Evolutionary conservation across 1,140 invertebrate genomes (phyloP), one percentile per base, ranked within the genome.

Genomic region (Lamellibrachia luymesi): DNA sequence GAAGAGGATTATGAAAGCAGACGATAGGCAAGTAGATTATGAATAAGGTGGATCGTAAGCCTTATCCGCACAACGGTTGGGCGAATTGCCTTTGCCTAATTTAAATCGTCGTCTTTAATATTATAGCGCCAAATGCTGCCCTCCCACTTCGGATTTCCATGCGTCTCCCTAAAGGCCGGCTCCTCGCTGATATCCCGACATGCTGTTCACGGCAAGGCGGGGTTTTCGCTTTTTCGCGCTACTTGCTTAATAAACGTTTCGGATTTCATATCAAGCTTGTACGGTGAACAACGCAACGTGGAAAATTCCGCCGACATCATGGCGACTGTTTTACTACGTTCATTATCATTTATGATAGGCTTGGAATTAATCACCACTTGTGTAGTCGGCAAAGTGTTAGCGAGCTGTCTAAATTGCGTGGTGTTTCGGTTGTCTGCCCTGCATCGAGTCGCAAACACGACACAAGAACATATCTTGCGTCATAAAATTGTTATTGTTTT

Each of bases 321-420:
- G 64, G 64, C 64, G 64, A 17, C 64, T 80, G 64, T 80, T 80
- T 80, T 80, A 80, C 64, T 80, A 80, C 64, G 17, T 22, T 80
- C 64, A 80, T 80, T 80, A 80, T 80, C 64, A 80, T 80, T 80
- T 80, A 80, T 80, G 64, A 80, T 80, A 80, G 13, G 64, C 64
- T 22, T 80, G 25, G 64, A 80, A 80, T 80, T 80, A 80, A 80
- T 80, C 64, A 80, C 64, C 64, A 80, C 64, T 80, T 10, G 64
- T 80, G 64, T 22, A 80, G 64, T 80, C 64, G 25, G 6, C 64
- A 80, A 80, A 80, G 64, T 80, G 64, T 80, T 22, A 80, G 4
- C 64, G 64, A 80, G 64, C 64, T 17, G 64, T 22, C 64, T 80
- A 80, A 8, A 80, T 22, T 80, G 5, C 64, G 25, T 22, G 5